A percentile compares a stretch with the other conserved stretches of the same genome.
Conservation (phyloP, 37 sponge, comb jelly and placozoan species). For the Eunapius fragilis region DNA sequence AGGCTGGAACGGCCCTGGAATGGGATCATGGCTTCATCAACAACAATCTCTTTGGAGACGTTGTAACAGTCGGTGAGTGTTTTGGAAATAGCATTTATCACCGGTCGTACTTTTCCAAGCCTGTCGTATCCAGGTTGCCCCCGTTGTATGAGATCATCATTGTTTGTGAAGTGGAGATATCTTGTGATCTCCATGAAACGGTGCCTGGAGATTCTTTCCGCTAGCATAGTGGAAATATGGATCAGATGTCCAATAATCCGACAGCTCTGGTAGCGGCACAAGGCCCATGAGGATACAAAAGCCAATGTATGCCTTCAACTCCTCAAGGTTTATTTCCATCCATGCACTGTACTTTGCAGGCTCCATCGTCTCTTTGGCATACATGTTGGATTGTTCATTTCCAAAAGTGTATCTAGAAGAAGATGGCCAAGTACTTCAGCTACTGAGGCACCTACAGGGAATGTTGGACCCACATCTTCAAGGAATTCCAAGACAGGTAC, state of each 20-base stretch:
- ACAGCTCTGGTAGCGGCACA: constrained; percentile 4
- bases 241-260: constrained; percentile 18
- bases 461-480: too few relatives aligned
- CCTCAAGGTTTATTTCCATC: background rate
- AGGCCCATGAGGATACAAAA: constrained; percentile 37
- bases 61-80: background rate
- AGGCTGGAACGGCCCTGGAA: constrained; percentile 30
- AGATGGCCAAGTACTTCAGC: too few relatives aligned
- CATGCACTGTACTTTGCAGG: too few relatives aligned
- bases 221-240: background rate
- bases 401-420: too few relatives aligned
- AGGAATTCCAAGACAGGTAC: too few relatives aligned
- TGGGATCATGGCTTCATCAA: constrained; percentile 30
- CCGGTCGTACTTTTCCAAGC: constrained; percentile 11
- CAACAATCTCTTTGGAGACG: constrained; percentile 9
- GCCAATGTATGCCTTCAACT: constrained; percentile 33
- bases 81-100: background rate
- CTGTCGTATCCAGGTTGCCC: constrained; percentile 11
- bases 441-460: too few relatives aligned
- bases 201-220: constrained; percentile 1
- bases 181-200: constrained; percentile 9
- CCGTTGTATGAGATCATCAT: background rate
- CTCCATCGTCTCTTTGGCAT: too few relatives aligned
- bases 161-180: constrained; percentile 22
- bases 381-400: too few relatives aligned